A percentile compares a stretch with the other conserved stretches of the same genome.
phyloP scores from a whole-genome alignment of 1,140 invertebrate species.

The Megalonaias nervosa region DNA sequence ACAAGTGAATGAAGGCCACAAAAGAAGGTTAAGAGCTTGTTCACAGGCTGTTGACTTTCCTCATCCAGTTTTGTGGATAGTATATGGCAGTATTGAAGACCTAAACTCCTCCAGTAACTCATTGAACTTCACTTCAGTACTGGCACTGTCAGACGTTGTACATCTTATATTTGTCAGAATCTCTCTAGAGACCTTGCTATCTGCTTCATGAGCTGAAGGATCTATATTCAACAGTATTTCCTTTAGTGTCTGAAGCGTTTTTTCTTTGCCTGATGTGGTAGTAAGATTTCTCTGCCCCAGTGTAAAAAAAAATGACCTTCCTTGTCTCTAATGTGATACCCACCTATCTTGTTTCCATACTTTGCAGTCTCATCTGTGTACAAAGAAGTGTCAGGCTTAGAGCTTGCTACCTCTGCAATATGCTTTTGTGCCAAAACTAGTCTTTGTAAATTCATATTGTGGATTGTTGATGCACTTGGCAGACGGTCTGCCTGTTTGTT shows the following conservation, averaged over 20 bases:
- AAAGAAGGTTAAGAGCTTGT: slow-evolving; percentile 19
- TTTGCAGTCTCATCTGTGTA: slow-evolving; percentile 18
- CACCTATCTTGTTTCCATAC: slow-evolving; percentile 7
- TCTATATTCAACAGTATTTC: not conserved
- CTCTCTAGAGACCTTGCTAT: not conserved
- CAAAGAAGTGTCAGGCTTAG: not conserved
- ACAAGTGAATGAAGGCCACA: slow-evolving; percentile 25
- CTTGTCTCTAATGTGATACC: slow-evolving; percentile 3
- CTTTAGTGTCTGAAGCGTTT: slow-evolving; percentile 7
- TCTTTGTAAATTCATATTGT: slow-evolving; percentile 18
- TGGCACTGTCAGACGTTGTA: slow-evolving; percentile 5
- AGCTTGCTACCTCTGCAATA: slow-evolving; percentile 1
- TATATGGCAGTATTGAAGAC: slow-evolving; percentile 6
- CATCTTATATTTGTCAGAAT: slow-evolving; percentile 9
- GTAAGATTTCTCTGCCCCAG: not conserved
- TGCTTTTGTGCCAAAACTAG: slow-evolving; percentile 6
- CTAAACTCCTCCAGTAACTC: slow-evolving; percentile 4
- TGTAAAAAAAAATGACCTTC: not conserved
- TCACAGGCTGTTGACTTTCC: slow-evolving; percentile 8
- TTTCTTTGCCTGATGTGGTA: slow-evolving; percentile 13
- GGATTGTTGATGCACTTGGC: slow-evolving; percentile 1
- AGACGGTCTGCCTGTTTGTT: too few species aligned
- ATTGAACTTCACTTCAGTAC: slow-evolving; percentile 16
- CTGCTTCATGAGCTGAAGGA: not conserved
- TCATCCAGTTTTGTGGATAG: not conserved